Evolutionary conservation across 2,113 vertebrate species (phyloP), one percentile per base, ranked within the genome.

Genomic region (Machaerirhynchus nigripectus): DNA sequence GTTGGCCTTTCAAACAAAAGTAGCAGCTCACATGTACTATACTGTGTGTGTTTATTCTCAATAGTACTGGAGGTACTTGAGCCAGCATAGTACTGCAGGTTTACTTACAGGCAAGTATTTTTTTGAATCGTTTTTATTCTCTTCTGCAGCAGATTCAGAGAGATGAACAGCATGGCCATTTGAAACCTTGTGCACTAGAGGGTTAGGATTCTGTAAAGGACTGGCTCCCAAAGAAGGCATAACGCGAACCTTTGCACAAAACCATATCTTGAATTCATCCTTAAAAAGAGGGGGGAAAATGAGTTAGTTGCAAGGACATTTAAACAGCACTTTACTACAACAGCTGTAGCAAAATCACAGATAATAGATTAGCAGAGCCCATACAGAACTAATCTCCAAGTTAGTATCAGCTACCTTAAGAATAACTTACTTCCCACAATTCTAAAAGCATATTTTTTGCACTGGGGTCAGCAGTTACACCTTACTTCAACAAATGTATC

Each of bases 211-310:
- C 95, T 98, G 98, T 93, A 98, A 98, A 71, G 98, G 98, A 93
- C 63, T 96, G 77, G 96, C 98, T 96, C 98, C 99, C 47, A 98
- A 95, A 93, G 98, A 98, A 97, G 98, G 97, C 96, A 98, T 98
- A 93, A 98, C 37, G 67, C 98, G 98, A 95, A 99, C 98, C 97
- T 98, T 99, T 96, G 99, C 99, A 95, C 98, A 98, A 98, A 99
- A 99, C 99, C 99, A 99, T 79, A 97, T 98, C 90, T 97, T 99
- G 97, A 99, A 99, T 97, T 99, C 99, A 95, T 99, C 99, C 99
- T 99, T 94, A n/a, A 96, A 35, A 82, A 47, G 44, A 61, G 4
- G 2, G 16, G 1, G 9, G 0, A 1, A 81, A 69, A 75, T 14
- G 0, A 61, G 7, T 33, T 70, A 56, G 39, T 17, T 63, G 30